phyloP scores from a whole-genome alignment of 1,140 invertebrate genomes.

The Mactra quadrangularis region DNA sequence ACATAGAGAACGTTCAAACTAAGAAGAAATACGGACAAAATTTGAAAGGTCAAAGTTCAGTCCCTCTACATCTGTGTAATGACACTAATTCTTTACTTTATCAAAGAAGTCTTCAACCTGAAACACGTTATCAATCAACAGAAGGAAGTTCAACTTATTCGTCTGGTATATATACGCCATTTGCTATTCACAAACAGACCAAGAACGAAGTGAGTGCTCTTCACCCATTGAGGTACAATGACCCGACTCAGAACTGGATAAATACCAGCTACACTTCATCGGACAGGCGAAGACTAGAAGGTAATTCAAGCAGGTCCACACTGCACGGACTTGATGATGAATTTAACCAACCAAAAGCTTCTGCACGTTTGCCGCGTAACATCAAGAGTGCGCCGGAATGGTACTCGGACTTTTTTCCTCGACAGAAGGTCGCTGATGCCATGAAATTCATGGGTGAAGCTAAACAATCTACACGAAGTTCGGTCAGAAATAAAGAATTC shows the following conservation, averaged over 20 bases:
- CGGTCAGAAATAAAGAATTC: conserved; percentile 33
- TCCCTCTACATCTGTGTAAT: conserved; percentile 58
- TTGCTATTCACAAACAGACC: conserved; percentile 13
- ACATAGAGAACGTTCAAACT: conserved; percentile 55
- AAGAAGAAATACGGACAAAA: conserved; percentile 56
- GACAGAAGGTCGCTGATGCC: conserved; percentile 43
- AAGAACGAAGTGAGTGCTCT: conserved; percentile 50
- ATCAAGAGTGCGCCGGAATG: conserved; percentile 36
- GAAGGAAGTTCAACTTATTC: background rate
- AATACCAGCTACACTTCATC: conserved; percentile 12
- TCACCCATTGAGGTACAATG: conserved; percentile 27
- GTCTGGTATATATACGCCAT: conserved; percentile 1
- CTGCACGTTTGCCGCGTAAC: background rate
- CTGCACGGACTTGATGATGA: background rate
- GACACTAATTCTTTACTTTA: conserved; percentile 48
- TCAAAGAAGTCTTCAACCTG: conserved; percentile 48
- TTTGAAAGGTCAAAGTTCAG: conserved; percentile 44
- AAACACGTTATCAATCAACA: background rate
- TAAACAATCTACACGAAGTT: conserved; percentile 12
- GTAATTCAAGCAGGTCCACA: background rate
- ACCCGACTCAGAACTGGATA: conserved; percentile 28
- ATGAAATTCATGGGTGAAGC: conserved; percentile 59
- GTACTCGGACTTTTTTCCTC: conserved; percentile 47
- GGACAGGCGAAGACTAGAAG: background rate
- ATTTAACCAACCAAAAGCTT: background rate